Evolutionary conservation across 2,888 invertebrate species (phyloP), one percentile per base, ranked within the genome.

Genomic region (Chrysolina oricalcia): DNA sequence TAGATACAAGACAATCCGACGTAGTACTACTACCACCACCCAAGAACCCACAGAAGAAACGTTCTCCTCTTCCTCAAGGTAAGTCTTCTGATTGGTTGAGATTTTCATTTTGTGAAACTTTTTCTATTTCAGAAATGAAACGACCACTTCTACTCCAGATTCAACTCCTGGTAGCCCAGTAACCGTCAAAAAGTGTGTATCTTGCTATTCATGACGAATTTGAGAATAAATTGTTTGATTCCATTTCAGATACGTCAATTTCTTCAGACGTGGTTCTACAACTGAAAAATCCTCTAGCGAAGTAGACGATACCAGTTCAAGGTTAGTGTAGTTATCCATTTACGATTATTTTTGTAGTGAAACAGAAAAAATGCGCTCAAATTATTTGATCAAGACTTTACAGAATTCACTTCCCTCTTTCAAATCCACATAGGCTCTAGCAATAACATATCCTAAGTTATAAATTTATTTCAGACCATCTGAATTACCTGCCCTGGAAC

Each of bases 1-100:
- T 41, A 82, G 82, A 66, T 81, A 81, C 27, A 80, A 83, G 70
- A 81, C 75, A 43, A 78, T 82, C n/a, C 78, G 79, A 71, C 78
- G 84, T 63, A 81, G 81, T 23, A 79, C 81, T 17, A 82, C 82
- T 17, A 77, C 81, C n/a, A 75, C 48, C 6, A 72, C 27, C 15
- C 62, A 41, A 64, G 66, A 64, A 21, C n/a, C 65, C 11, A 46
- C 23, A 15, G 70, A 62, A 21, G 77, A 76, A 46, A 59, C 70
- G 5, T 17, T 17, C 10, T 17, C 48, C 10, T n/a, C 19, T 35
- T 35, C 43, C n/a, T 9, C 27, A 15, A 67, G 67, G 67, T 67
- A n/a, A 27, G 67, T 67, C 15, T 15, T 8, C 13, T 23, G 15
- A 21, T 15, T 23, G 9, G 2, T 23, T 46, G 8, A 65, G 19